Base-by-base conservation (phyloP, 2,888 invertebrate genomes). In the Megalurothrips usitatus region DNA sequence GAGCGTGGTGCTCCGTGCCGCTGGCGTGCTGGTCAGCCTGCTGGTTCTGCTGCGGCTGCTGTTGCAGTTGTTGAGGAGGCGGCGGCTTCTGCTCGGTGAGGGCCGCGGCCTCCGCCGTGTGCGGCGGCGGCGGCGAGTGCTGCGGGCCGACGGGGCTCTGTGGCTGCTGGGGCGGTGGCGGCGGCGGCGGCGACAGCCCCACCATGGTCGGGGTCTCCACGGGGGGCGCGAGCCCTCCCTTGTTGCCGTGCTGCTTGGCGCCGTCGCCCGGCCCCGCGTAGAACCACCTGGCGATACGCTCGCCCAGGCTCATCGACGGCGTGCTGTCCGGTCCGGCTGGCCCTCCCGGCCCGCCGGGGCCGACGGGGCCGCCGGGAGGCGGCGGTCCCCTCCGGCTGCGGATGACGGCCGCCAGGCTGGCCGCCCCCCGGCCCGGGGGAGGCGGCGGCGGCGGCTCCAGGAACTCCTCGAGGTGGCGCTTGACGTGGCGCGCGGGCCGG, bases 391-490 rank as follows among this genome's bases (percentile, higher is more conserved):
- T n/a, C 68, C 68, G 23, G 68, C 68, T 75, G 26, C 68, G 68
- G 23, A 75, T 26, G 4, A 75, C 68, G 68, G 68, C 68, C 9
- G 23, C 23, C 19, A n/a, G 19, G n/a, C n/a, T 9, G 23, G 68
- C 68, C 9, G 58, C 23, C 68, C 68, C 68, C 23, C 68, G 19
- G 23, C 68, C 68, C 8, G 68, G 23, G 68, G 23, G 63, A 1
- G 63, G 68, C 68, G 68, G 68, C 68, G 68, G 68, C 10, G 68
- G 68, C 68, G 68, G 68, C 68, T 75, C 68, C 68, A 75, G 68
- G 68, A 75, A 75, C 68, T 75, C 68, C 68, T 75, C 68, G 0
- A 75, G 68, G 68, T 75, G 68, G 23, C 68, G 23, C 68, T 75
- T 75, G 68, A 75, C 68, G 68, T 75, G 68, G 68, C 68, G 68